phyloP scores from a whole-genome alignment of 2,797 vertebrate genomes.

The Catamblyrhynchus diadema region DNA sequence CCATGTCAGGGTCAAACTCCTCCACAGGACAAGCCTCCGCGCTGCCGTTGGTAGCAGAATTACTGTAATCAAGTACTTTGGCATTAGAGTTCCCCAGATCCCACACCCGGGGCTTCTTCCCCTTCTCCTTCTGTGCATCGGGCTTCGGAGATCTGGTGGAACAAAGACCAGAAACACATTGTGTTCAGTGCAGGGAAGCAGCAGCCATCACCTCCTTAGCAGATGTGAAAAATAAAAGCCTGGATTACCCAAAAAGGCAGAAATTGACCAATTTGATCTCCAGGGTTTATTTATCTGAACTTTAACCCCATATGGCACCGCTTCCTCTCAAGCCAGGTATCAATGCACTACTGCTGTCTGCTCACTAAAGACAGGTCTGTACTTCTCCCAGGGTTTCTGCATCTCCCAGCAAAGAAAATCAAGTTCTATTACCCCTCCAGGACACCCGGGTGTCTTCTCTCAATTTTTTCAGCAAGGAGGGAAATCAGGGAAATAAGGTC shows the following conservation, averaged over 20 bases:
- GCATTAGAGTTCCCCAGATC: slow-evolving; percentile 78
- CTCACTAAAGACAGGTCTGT: neutral
- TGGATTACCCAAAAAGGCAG: neutral
- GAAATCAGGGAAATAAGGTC: neutral
- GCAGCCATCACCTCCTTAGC: accelerated
- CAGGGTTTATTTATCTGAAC: neutral
- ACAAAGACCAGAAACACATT: neutral
- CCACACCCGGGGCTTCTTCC: slow-evolving; percentile 90
- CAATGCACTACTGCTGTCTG: neutral
- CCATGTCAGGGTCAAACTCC: slow-evolving; percentile 52
- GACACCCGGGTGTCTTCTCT: neutral
- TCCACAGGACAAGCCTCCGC: slow-evolving; percentile 72
- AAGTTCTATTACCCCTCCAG: neutral
- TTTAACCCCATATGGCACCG: accelerated
- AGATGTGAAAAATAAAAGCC: neutral
- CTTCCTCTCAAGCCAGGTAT: neutral
- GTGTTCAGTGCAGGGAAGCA: neutral
- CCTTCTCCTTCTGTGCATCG: slow-evolving; percentile 84
- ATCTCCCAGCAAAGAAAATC: neutral
- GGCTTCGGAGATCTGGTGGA: slow-evolving; percentile 88
- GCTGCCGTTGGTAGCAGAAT: slow-evolving; percentile 78
- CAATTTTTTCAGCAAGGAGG: neutral
- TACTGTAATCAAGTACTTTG: slow-evolving; percentile 90
- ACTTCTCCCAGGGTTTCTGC: neutral
- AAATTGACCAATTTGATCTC: neutral